phyloP scores from a whole-genome alignment of 2,888 invertebrate genomes.

The Phyto melanocephala region DNA sequence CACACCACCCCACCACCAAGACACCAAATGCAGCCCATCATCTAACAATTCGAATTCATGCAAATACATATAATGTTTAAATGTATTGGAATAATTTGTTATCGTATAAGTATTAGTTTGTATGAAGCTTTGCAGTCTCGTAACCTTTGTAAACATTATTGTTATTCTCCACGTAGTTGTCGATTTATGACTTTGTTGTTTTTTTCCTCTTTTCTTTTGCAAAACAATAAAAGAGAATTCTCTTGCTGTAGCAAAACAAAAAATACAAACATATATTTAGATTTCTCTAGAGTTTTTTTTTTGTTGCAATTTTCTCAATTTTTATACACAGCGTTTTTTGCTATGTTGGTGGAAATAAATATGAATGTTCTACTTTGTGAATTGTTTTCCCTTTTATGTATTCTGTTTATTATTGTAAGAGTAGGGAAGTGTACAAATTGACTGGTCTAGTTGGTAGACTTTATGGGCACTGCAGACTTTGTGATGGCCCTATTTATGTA shows the following conservation, averaged over 20 bases:
- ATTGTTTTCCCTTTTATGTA: constrained; percentile 11
- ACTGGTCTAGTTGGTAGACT: neutral
- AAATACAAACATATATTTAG: neutral
- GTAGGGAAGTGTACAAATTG: neutral
- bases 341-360: neutral
- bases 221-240: constrained; percentile 25
- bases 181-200: constrained; percentile 1
- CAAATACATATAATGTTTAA: neutral
- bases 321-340: neutral
- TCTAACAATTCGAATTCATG: constrained; percentile 29
- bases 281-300: neutral
- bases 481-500: neutral
- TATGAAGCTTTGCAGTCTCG: constrained; percentile 15
- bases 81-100: constrained; percentile 14
- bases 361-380: constrained; percentile 30
- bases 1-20: neutral
- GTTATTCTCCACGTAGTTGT: neutral
- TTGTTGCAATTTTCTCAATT: constrained; percentile 34
- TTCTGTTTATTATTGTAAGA: constrained; percentile 9
- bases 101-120: neutral
- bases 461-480: neutral
- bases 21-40: constrained; percentile 20
- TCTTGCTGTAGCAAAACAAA: constrained; percentile 12
- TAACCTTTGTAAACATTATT: constrained; percentile 50
- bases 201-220: neutral